Conservation (phyloP, 2,113 vertebrate species). For the Oreamnos americanus region DNA sequence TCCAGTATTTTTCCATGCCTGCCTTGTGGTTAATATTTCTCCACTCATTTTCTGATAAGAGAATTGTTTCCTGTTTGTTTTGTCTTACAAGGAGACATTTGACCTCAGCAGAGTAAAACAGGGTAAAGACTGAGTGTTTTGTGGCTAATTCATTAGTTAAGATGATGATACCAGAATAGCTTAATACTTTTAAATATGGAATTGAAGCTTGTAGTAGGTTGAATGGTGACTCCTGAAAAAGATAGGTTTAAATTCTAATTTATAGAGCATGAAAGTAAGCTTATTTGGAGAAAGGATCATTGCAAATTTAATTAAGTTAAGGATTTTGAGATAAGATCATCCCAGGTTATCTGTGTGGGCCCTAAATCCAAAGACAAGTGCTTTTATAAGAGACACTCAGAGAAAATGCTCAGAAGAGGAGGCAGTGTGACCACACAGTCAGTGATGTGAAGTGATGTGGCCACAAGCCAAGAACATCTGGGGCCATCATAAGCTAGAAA, state of each 20-base stretch:
- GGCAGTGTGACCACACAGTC: background rate
- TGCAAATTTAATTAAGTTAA: background rate
- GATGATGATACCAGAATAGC: background rate
- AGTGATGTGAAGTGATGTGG: background rate
- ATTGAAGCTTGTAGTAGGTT: background rate
- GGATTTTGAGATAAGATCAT: background rate
- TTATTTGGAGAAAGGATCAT: background rate
- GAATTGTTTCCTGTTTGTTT: background rate
- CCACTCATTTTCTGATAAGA: background rate
- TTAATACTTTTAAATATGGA: background rate
- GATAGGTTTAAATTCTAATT: background rate
- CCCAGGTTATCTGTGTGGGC: background rate
- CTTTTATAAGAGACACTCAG: background rate
- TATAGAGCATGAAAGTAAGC: background rate
- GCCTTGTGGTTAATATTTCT: background rate
- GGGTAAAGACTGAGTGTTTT: background rate
- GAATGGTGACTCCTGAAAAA: background rate
- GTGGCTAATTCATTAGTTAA: background rate
- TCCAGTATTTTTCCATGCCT: background rate
- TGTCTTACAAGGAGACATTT: background rate
- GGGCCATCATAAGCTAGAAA: background rate
- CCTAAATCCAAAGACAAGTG: background rate
- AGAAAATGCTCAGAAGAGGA: background rate
- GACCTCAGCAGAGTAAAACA: background rate
- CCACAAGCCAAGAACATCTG: background rate